Base-by-base conservation (phyloP, 2,888 invertebrate genomes). In the Xylota sylvarum region DNA sequence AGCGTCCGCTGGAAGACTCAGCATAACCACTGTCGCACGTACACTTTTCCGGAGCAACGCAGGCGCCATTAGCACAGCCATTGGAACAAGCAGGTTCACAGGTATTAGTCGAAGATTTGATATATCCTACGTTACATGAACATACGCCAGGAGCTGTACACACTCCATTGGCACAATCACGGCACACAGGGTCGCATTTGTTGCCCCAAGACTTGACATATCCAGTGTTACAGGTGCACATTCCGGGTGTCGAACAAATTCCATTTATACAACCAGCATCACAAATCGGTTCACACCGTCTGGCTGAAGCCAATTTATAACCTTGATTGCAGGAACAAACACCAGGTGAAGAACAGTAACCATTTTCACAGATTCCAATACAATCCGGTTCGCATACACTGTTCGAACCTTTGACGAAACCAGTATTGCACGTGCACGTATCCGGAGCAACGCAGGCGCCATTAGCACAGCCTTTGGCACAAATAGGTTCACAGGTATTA, bases 101-200 rank as follows among this genome's bases (percentile, higher is more conserved):
- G 1, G 0, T 12, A 2, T 10, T 10, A 6, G 0, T n/a, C 0
- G 10, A 1, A 2, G 60, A 60, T 10, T 14, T 84, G 10, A 56
- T 78, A 91, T 93, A 96, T 0, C 96, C 96, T 0, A 93, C 91
- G 85, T 95, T 94, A 88, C 96, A 96, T 52, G 95, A 93, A 89
- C 96, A 96, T 88, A 94, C 93, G 90, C 95, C 94, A 0, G 96
- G 96, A 0, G 94, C 94, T 0, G 95, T 35, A 32, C 78, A 78
- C 19, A 30, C 1, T 9, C 62, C 64, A 52, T 70, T 60, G 35
- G 1, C 40, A 40, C 60, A 60, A 27, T 14, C 37, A 10, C 10
- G 5, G 17, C 58, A 58, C 9, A 58, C 32, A 5, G 46, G 32
- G n/a, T 40, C n/a, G 40, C 52, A 52, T 9, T 23, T 17, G 2